phyloP scores from a whole-genome alignment of 1,140 invertebrate species.

The Plutomurus gul region DNA sequence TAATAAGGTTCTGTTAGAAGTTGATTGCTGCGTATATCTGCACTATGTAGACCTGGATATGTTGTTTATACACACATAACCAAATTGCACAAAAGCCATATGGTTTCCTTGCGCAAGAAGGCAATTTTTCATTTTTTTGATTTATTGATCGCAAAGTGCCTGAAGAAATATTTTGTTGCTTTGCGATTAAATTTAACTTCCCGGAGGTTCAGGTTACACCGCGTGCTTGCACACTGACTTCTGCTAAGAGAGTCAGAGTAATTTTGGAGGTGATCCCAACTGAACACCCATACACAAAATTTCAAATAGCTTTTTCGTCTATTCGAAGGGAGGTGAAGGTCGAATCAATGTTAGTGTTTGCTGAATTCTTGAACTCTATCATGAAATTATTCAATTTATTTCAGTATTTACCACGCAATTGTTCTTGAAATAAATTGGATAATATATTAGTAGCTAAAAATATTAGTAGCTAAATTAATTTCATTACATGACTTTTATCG shows the following conservation, averaged over 20 bases:
- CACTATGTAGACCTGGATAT: not conserved
- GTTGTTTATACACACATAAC: not conserved
- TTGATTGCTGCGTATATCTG: not conserved
- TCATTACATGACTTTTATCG: no score
- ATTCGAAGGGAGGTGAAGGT: no score
- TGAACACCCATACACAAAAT: no score
- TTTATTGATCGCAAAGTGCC: constrained; percentile 1
- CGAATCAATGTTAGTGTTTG: no score
- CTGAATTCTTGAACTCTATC: no score
- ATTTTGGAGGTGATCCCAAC: no score
- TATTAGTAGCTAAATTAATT: no score
- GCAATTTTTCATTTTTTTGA: not conserved
- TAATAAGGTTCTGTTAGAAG: not conserved
- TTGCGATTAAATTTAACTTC: constrained; percentile 11
- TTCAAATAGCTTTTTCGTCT: no score
- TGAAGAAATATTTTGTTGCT: not conserved
- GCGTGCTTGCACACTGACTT: not conserved
- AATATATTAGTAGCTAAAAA: no score
- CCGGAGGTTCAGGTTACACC: not conserved
- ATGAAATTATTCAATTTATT: no score
- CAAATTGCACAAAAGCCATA: not conserved
- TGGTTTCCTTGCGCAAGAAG: not conserved
- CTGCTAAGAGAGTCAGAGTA: not conserved
- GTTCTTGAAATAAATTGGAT: no score
- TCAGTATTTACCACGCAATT: no score